Percentiles rank a stretch among this genome's conserved stretches.
phyloP scores from a whole-genome alignment of 2,888 invertebrate genomes.

The Megalurothrips usitatus region DNA sequence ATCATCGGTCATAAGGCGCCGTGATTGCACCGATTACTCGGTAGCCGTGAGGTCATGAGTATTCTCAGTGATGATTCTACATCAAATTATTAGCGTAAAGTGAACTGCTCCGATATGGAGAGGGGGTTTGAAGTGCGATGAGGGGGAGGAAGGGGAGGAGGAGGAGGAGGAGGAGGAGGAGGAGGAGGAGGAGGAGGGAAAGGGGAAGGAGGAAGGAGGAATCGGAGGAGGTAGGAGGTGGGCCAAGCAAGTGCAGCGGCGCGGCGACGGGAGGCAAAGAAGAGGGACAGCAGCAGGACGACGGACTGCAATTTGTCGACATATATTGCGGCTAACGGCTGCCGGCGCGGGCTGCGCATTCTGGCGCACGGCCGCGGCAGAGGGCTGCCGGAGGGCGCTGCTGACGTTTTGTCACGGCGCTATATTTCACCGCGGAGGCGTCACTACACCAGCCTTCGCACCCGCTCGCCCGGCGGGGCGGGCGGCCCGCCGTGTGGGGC shows the following conservation, averaged over 20 bases:
- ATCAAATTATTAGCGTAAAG: too few species aligned
- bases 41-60: too few species aligned
- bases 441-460: background rate
- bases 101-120: too few species aligned
- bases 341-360: background rate
- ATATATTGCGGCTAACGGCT: background rate
- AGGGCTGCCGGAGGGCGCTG: background rate
- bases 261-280: background rate
- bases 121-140: too few species aligned
- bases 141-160: too few species aligned
- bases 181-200: background rate
- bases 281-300: background rate
- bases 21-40: too few species aligned
- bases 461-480: background rate
- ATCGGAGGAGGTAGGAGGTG: background rate
- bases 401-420: background rate
- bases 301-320: slow-evolving; percentile 9
- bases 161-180: too few species aligned
- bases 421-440: background rate
- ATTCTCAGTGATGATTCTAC: too few species aligned
- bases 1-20: too few species aligned
- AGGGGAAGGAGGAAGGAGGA: background rate
- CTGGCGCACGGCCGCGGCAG: background rate
- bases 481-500: too few species aligned
- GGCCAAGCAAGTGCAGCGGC: background rate